phyloP scores from a whole-genome alignment of 2,888 invertebrate genomes.

The Pyrrhia umbra region DNA sequence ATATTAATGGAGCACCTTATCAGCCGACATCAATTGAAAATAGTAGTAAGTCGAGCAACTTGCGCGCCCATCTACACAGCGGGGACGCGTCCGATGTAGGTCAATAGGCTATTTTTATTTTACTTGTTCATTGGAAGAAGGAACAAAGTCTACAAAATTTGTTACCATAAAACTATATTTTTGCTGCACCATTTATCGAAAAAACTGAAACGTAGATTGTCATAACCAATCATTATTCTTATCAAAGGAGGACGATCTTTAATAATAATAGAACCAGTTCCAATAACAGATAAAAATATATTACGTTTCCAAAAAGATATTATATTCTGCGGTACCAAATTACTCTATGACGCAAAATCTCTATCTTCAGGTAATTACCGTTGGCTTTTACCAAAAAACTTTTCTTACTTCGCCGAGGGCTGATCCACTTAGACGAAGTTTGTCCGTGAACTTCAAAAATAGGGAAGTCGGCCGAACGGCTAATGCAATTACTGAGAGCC shows the following conservation, averaged over 20 bases:
- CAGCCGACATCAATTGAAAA: not conserved
- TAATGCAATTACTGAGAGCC: constrained; percentile 77
- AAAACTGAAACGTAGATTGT: constrained; percentile 5
- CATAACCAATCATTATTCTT: constrained; percentile 10
- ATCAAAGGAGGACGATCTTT: constrained; percentile 31
- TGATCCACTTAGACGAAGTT: constrained; percentile 77
- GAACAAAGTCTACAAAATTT: not conserved
- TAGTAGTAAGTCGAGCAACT: not conserved
- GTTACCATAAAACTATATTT: not conserved
- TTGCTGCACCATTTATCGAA: constrained; percentile 22
- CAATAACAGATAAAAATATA: constrained; percentile 50
- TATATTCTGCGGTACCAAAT: constrained; percentile 42
- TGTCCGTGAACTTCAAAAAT: constrained; percentile 76
- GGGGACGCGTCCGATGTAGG: constrained; percentile 18
- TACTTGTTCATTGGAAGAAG: constrained; percentile 20
- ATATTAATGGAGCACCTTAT: not conserved
- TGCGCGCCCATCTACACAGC: not conserved
- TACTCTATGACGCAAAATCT: constrained; percentile 61
- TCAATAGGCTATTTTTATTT: constrained; percentile 39
- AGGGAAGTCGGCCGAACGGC: constrained; percentile 70
- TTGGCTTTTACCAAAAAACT: constrained; percentile 69
- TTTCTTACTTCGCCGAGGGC: constrained; percentile 65
- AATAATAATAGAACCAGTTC: constrained; percentile 27
- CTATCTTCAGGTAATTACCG: constrained; percentile 69
- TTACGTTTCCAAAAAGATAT: constrained; percentile 27